Percentiles rank a stretch among this genome's conserved stretches.
Conservation (phyloP, 1,140 invertebrate genomes). For the Drosophila rufa region DNA sequence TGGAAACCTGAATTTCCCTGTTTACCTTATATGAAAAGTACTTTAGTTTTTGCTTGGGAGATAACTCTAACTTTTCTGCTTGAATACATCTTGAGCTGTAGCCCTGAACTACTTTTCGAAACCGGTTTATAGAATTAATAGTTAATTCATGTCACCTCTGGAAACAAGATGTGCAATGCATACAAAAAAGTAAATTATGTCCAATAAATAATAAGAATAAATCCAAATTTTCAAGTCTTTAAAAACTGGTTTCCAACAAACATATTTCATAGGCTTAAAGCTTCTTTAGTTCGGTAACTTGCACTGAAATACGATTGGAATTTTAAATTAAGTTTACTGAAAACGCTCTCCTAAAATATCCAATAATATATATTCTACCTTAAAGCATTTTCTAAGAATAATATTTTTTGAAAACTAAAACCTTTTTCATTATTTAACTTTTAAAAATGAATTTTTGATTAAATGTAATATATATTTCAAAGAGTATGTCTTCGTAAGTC, state of each 20-base stretch:
- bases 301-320: background rate
- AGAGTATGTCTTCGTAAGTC: slow-evolving; percentile 17
- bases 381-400: too few species aligned
- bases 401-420: background rate
- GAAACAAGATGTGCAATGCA: background rate
- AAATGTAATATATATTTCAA: background rate
- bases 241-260: background rate
- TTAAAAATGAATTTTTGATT: background rate
- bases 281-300: background rate
- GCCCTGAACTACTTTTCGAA: slow-evolving; percentile 21
- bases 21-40: background rate
- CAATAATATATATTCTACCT: background rate
- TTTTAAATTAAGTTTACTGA: background rate
- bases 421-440: background rate
- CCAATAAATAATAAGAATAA: background rate
- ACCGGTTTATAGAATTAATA: slow-evolving; percentile 6
- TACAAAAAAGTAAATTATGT: background rate
- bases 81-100: background rate
- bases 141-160: background rate
- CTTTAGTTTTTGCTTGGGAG: background rate
- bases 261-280: background rate
- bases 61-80: background rate
- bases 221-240: background rate
- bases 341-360: background rate
- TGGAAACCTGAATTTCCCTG: background rate